phyloP scores from a whole-genome alignment of 2,888 invertebrate genomes.

The Apodemia mormo region DNA sequence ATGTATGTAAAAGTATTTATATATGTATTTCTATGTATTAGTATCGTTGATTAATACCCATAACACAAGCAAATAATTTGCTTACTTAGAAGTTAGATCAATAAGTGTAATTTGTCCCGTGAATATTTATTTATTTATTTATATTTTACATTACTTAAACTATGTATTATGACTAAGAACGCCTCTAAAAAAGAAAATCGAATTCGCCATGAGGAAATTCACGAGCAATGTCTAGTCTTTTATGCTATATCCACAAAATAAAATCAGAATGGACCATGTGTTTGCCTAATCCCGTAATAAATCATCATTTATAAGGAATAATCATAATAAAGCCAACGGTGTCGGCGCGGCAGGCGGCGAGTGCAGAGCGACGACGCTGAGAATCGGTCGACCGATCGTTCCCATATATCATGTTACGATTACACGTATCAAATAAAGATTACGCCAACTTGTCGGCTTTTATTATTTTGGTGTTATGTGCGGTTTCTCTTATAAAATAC shows the following conservation, averaged over 20 bases:
- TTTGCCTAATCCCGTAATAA: conserved; percentile 75
- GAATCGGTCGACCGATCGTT: conserved; percentile 46
- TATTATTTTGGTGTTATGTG: conserved; percentile 42
- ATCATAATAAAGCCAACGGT: conserved; percentile 70
- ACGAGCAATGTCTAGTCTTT: background rate
- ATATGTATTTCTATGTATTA: too few relatives aligned
- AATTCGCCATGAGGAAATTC: background rate
- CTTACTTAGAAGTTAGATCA: too few relatives aligned
- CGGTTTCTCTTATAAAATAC: conserved; percentile 25
- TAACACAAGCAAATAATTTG: too few relatives aligned
- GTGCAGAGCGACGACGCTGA: conserved; percentile 41
- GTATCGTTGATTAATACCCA: too few relatives aligned
- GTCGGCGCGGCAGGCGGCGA: conserved; percentile 46
- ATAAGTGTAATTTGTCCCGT: too few relatives aligned
- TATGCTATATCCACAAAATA: conserved; percentile 14
- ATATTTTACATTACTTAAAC: too few relatives aligned
- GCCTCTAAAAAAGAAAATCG: background rate
- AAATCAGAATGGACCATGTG: conserved; percentile 65
- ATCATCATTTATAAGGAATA: conserved; percentile 78
- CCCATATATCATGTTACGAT: conserved; percentile 76
- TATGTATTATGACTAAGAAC: background rate
- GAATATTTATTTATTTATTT: too few relatives aligned
- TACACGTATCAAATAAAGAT: conserved; percentile 79
- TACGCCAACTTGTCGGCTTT: conserved; percentile 56
- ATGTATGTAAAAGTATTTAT: too few relatives aligned